Conservation (phyloP, 2,113 vertebrate genomes). For the Sinocyclocheilus maitianheensis region DNA sequence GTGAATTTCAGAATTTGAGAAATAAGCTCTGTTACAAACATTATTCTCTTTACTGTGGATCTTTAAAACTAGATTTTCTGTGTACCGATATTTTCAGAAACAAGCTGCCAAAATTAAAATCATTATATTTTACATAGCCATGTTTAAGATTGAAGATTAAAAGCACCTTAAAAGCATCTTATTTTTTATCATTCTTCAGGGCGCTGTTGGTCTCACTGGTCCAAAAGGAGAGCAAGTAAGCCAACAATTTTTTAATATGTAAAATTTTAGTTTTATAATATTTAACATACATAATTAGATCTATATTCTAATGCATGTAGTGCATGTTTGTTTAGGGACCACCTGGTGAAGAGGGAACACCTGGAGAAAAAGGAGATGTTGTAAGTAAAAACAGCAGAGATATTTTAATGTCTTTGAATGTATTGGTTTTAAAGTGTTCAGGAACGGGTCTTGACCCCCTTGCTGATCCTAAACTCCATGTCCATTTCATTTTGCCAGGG, state of each 20-base stretch:
- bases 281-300: not conserved
- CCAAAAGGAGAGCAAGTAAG: constrained; percentile 90
- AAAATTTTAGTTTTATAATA: too few relatives aligned
- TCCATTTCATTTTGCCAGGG: constrained; percentile 62
- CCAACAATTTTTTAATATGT: too few relatives aligned
- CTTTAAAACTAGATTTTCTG: not conserved
- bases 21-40: not conserved
- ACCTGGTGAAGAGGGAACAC: constrained; percentile 85
- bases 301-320: not conserved
- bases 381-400: constrained; percentile 72
- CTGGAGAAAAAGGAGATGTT: constrained; percentile 84
- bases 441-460: not conserved
- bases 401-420: constrained; percentile 4
- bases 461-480: not conserved
- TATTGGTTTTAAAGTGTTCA: not conserved
- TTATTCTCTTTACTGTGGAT: not conserved
- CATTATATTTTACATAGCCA: too few relatives aligned
- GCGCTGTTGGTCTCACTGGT: constrained; percentile 85
- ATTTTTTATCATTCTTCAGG: constrained; percentile 68
- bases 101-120: not conserved
- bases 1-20: not conserved
- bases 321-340: constrained; percentile 75
- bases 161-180: not conserved
- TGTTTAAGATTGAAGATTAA: not conserved
- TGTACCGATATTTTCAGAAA: not conserved